phyloP scores from a whole-genome alignment of 1,140 invertebrate genomes.

The Telenomus remus region DNA sequence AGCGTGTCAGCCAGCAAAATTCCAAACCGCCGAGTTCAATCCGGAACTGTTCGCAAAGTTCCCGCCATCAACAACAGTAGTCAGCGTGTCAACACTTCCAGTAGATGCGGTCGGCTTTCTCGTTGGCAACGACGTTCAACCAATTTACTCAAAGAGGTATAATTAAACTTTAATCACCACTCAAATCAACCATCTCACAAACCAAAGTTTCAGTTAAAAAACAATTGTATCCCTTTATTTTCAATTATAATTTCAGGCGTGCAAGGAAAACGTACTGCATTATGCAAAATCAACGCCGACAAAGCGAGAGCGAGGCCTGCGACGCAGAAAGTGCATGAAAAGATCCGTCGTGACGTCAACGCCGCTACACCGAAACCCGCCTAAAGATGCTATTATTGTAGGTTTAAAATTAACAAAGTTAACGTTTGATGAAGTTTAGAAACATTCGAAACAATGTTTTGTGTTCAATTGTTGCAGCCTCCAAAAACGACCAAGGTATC shows the following conservation, averaged over 20 bases:
- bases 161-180: not conserved
- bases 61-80: constrained; percentile 66
- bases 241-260: constrained; percentile 63
- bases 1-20: constrained; percentile 59
- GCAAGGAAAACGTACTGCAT: constrained; percentile 75
- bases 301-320: constrained; percentile 67
- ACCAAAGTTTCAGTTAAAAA: not conserved
- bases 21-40: constrained; percentile 63
- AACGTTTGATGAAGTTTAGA: no score
- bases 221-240: not conserved
- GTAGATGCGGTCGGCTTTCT: constrained; percentile 68
- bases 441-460: no score
- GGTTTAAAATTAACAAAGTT: not conserved
- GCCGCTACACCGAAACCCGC: constrained; percentile 64
- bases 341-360: constrained; percentile 73
- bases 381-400: constrained; percentile 66
- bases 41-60: constrained; percentile 66
- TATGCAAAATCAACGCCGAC: constrained; percentile 70
- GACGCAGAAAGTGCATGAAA: constrained; percentile 72
- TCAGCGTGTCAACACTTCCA: constrained; percentile 66
- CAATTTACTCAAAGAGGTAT: constrained; percentile 72
- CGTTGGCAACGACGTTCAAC: constrained; percentile 70
- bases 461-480: constrained; percentile 58
- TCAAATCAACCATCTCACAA: not conserved
- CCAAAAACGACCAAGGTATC: constrained; percentile 60